Evolutionary conservation across 2,888 invertebrate species (phyloP).

Genomic region (Aphelenchoides bicaudatus): DNA sequence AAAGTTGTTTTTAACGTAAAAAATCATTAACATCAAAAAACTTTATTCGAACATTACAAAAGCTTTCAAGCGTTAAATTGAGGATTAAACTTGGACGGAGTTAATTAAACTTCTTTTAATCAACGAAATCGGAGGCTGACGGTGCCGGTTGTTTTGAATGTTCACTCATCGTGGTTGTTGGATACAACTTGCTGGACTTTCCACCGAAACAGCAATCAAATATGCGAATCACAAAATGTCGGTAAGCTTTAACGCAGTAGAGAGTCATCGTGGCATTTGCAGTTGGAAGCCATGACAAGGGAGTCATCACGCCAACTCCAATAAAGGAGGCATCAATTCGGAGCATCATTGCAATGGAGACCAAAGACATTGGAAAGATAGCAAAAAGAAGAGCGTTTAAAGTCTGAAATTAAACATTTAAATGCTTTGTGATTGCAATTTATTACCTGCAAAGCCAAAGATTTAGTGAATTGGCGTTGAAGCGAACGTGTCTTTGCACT

Average conservation of each 20-base stretch:
- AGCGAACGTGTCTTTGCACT: neutral
- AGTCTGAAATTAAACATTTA: neutral
- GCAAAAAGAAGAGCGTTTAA: neutral
- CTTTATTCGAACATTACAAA: too few species aligned
- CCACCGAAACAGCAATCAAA: too few species aligned
- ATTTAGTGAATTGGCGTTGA: conserved; percentile 3
- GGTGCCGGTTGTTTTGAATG: too few species aligned
- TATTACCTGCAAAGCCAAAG: conserved; percentile 1
- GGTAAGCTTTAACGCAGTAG: conserved; percentile 12
- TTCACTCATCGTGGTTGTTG: too few species aligned
- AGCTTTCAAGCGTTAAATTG: too few species aligned
- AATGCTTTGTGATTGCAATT: neutral
- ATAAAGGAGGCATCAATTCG: neutral
- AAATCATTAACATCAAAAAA: too few species aligned
- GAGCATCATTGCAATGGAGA: neutral
- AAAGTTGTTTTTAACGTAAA: too few species aligned
- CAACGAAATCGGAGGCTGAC: too few species aligned
- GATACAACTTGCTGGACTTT: too few species aligned
- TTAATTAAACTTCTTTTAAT: too few species aligned
- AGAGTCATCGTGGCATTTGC: conserved; percentile 15
- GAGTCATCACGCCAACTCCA: conserved; percentile 4
- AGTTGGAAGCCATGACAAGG: conserved; percentile 11
- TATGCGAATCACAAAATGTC: conserved; percentile 6
- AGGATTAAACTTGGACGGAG: too few species aligned
- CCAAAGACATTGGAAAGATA: neutral